Conservation (phyloP, 2,113 vertebrate genomes). For the Pseudorasbora parva region DNA sequence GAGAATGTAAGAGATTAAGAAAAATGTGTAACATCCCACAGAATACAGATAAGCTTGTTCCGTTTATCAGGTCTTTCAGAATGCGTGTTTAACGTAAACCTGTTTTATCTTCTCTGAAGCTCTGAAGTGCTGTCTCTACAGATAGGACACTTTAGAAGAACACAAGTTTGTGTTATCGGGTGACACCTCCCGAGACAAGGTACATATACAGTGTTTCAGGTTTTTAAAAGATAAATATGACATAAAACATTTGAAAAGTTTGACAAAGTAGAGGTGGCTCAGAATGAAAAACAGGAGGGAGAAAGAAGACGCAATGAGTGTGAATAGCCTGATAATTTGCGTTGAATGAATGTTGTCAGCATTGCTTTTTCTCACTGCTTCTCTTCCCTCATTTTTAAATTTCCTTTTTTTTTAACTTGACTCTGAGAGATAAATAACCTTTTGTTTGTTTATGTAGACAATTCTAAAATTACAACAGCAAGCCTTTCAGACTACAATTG, state of each 20-base stretch:
- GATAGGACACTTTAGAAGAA: conserved; percentile 10
- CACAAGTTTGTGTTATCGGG: neutral
- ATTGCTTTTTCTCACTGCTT: neutral
- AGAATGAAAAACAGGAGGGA: neutral
- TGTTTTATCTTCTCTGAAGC: neutral
- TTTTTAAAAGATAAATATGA: conserved; percentile 3
- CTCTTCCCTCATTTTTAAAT: neutral
- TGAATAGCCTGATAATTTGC: neutral
- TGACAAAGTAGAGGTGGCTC: neutral
- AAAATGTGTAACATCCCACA: neutral
- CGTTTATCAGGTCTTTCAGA: conserved; percentile 8
- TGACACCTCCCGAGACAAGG: neutral
- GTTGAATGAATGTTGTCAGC: neutral
- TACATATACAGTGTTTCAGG: neutral
- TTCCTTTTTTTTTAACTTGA: neutral
- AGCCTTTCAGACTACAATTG: neutral
- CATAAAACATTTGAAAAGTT: neutral
- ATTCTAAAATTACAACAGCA: neutral
- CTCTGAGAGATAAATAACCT: neutral
- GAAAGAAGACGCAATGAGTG: neutral
- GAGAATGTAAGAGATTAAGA: conserved; percentile 1
- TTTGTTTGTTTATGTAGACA: conserved; percentile 5
- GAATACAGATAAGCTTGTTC: conserved; percentile 7
- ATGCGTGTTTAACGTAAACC: neutral
- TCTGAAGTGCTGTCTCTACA: neutral